Percentiles rank a stretch among this genome's conserved stretches.
phyloP scores from a whole-genome alignment of 2,113 vertebrate species.

The Aphelocoma coerulescens region DNA sequence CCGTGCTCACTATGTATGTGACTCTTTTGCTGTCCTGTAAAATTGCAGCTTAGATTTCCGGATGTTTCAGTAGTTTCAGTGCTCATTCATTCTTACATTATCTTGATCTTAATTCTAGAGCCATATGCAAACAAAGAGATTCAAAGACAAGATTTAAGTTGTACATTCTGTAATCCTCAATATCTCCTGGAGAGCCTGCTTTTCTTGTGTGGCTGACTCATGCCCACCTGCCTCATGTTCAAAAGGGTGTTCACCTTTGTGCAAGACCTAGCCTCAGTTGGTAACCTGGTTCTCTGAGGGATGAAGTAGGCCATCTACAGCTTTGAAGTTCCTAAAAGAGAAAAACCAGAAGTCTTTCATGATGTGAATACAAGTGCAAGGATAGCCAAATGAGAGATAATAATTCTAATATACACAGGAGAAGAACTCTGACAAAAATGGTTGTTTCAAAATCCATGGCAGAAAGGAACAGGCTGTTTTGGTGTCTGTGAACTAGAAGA shows the following conservation, averaged over 20 bases:
- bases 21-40: neutral
- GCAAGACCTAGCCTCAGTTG: neutral
- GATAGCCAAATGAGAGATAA: neutral
- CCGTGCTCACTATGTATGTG: neutral
- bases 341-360: neutral
- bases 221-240: neutral
- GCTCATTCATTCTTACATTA: slow-evolving; percentile 1
- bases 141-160: neutral
- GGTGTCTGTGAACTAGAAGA: neutral
- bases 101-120: slow-evolving; percentile 23
- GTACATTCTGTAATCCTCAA: neutral
- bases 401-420: neutral
- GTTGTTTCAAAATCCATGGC: neutral
- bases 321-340: neutral
- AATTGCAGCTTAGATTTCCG: neutral
- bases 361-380: neutral
- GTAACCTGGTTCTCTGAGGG: neutral
- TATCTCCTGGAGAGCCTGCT: slow-evolving; percentile 24
- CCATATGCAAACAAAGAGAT: neutral
- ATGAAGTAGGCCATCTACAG: neutral
- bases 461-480: neutral
- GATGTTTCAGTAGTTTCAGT: neutral
- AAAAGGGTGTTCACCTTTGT: neutral
- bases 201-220: slow-evolving; percentile 8
- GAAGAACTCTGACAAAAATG: neutral